Base-by-base conservation (phyloP, 2,113 vertebrate species). In the Ceyx cyanopectus region DNA sequence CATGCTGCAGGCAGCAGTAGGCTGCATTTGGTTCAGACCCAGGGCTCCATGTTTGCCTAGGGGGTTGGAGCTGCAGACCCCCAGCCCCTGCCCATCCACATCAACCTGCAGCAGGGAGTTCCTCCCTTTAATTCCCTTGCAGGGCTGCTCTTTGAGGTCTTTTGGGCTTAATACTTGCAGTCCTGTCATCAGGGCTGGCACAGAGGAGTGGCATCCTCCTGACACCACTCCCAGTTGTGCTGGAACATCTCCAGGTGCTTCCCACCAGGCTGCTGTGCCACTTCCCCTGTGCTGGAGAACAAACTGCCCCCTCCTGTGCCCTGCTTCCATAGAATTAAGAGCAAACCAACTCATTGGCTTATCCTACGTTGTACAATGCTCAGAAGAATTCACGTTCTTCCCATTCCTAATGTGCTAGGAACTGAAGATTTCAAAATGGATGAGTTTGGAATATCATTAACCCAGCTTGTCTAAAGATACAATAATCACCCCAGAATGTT, bases 371-470 rank as follows among this genome's bases (percentile, higher is more conserved):
- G 23, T 26, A 4, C 70, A 30, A 4, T 48, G 50, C 45, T 79
- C 74, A 56, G 69, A 54, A 56, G 43, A 63, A 68, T 75, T 75
- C 14, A 14, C 13, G 2, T 66, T 86, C 54, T n/a, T 66, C 53
- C 24, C 40, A 54, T 72, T 74, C 46, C 26, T 84, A 54, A 70
- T 57, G 21, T n/a, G 21, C 58, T 45, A 26, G 85, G 46, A 87
- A 26, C 67, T 87, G 26, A 30, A 66, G 78, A 53, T 76, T 54
- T 56, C 46, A 87, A 27, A 68, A 32, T 62, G 63, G 56, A 61
- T 58, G 74, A 41, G 22, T 81, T 66, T 88, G 37, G 63, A 91
- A 79, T 90, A 21, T 46, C 63, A 46, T 86, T 85, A 87, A 69
- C 58, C 14, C 37, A 66, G 19, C 54, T 85, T 58, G 45, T 66